Evolutionary conservation across 2,888 invertebrate genomes (phyloP).

Genomic region (Tinea pellionella): DNA sequence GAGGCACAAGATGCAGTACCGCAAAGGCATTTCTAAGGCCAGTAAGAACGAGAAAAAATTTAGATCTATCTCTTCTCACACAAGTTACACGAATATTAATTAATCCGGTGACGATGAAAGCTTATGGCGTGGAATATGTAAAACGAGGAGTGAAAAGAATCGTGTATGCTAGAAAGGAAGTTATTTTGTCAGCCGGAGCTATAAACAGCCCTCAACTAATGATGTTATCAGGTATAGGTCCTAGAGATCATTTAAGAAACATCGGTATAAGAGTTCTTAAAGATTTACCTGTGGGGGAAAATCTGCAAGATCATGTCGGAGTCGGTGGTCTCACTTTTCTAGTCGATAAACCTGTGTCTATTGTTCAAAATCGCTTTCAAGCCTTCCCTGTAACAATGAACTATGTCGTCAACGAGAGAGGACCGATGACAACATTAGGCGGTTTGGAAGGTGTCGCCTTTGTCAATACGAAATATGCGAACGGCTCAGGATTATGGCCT

Average conservation of each 20-base stretch:
- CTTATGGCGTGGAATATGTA: conserved; percentile 83
- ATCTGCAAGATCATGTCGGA: conserved; percentile 89
- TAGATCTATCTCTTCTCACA: conserved; percentile 84
- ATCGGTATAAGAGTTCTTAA: conserved; percentile 79
- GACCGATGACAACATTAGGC: conserved; percentile 88
- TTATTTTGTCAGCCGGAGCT: conserved; percentile 90
- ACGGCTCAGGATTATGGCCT: conserved; percentile 81
- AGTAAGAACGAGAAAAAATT: conserved; percentile 77
- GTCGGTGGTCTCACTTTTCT: conserved; percentile 85
- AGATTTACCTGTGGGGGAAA: conserved; percentile 83
- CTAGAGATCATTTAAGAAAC: conserved; percentile 74
- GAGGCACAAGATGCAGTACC: conserved; percentile 86
- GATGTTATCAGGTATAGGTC: conserved; percentile 90
- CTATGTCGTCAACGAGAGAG: conserved; percentile 80
- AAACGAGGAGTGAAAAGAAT: conserved; percentile 77
- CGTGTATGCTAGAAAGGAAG: conserved; percentile 81
- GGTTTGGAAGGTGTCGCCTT: conserved; percentile 91
- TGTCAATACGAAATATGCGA: conserved; percentile 86
- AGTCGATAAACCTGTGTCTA: conserved; percentile 85
- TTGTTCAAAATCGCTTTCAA: conserved; percentile 82
- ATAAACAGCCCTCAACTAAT: conserved; percentile 92
- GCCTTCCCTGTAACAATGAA: conserved; percentile 84
- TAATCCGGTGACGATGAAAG: conserved; percentile 78
- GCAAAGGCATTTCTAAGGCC: conserved; percentile 89
- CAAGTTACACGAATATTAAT: conserved; percentile 83